phyloP scores from a whole-genome alignment of 2,888 invertebrate species.

The Tachina fera region DNA sequence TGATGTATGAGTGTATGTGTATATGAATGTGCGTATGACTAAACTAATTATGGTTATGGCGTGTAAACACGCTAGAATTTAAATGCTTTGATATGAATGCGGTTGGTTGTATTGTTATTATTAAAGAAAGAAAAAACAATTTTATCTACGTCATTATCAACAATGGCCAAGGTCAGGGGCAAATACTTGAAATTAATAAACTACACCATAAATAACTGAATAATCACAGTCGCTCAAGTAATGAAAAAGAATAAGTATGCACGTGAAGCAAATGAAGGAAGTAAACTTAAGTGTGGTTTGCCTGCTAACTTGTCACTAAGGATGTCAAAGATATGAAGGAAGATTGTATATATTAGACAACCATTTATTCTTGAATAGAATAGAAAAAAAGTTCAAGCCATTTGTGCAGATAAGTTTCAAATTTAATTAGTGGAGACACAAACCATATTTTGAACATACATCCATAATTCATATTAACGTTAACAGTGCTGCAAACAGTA shows the following conservation, averaged over 20 bases:
- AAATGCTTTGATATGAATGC: neutral
- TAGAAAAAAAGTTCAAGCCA: no score
- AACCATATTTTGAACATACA: no score
- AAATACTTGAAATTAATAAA: neutral
- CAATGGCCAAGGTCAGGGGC: slow-evolving; percentile 36
- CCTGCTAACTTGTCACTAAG: no score
- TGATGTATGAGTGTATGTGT: no score
- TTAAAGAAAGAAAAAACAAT: neutral
- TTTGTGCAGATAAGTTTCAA: no score
- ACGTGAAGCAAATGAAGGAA: neutral
- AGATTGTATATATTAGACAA: no score
- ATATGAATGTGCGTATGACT: neutral
- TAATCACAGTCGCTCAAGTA: slow-evolving; percentile 10
- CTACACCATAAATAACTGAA: neutral
- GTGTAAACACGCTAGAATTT: slow-evolving; percentile 17
- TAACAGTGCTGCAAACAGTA: no score
- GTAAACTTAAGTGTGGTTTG: neutral
- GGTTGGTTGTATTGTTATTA: neutral
- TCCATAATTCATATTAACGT: no score
- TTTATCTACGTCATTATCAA: slow-evolving; percentile 22
- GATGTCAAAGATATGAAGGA: no score
- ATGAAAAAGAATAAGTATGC: neutral
- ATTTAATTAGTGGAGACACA: no score
- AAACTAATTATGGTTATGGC: slow-evolving; percentile 7
- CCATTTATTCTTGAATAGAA: no score